Evolutionary conservation across 2,797 vertebrate species (phyloP).

Genomic region (Lepidocolaptes lacrymiger): DNA sequence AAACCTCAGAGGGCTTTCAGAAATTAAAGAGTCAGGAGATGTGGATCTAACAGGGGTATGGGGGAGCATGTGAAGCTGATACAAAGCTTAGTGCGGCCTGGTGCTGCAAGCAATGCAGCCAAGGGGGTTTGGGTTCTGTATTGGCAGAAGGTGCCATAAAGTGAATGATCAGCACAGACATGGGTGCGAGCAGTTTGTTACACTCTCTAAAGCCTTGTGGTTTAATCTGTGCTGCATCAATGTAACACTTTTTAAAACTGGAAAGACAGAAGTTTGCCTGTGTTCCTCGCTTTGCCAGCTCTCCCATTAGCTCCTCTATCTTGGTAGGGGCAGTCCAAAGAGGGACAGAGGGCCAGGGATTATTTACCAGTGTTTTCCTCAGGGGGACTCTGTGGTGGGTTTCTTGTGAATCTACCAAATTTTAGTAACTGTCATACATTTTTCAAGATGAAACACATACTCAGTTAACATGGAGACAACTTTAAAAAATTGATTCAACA

Average conservation of each 20-base stretch:
- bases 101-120: not conserved
- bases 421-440: not conserved
- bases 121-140: not conserved
- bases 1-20: not conserved
- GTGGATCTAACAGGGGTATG: accelerated
- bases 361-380: not conserved
- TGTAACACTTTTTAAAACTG: not conserved
- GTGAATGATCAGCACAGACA: not conserved
- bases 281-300: not conserved
- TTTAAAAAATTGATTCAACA: not conserved
- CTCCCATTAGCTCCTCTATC: not conserved
- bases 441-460: not conserved
- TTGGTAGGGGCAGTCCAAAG: not conserved
- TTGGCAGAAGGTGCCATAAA: not conserved
- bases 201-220: not conserved
- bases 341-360: not conserved
- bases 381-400: not conserved
- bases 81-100: not conserved
- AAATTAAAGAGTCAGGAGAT: not conserved
- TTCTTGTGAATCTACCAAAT: not conserved
- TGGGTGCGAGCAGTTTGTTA: not conserved
- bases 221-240: not conserved
- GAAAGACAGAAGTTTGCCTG: not conserved
- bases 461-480: not conserved
- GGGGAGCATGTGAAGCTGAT: not conserved